Evolutionary conservation across 2,113 vertebrate genomes (phyloP).

Genomic region (Galemys pyrenaicus): DNA sequence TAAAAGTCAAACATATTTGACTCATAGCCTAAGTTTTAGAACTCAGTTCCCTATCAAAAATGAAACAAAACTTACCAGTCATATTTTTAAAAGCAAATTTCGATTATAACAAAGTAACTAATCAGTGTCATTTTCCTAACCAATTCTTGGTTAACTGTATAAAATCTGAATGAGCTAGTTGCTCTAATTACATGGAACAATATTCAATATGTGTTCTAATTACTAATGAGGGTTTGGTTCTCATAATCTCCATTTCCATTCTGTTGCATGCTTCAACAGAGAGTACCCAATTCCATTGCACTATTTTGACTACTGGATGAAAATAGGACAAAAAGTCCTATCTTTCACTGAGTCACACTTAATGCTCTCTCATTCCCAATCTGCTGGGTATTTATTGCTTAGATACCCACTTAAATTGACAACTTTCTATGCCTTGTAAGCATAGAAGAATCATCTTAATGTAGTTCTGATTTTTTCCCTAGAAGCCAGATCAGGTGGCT

Average conservation of each 20-base stretch:
- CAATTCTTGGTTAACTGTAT: conserved; percentile 39
- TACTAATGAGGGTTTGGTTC: conserved; percentile 58
- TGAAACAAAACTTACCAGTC: not conserved
- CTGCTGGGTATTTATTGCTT: conserved; percentile 6
- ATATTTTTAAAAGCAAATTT: conserved; percentile 2
- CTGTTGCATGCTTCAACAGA: not conserved
- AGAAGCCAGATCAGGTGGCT: not conserved
- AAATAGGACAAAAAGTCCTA: not conserved
- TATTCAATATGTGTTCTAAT: conserved; percentile 38
- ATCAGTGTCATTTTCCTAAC: not conserved
- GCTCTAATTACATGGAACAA: conserved; percentile 25
- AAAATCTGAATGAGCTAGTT: conserved; percentile 33
- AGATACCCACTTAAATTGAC: not conserved
- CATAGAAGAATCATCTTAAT: not conserved
- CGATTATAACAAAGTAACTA: not conserved
- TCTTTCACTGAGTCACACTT: not conserved
- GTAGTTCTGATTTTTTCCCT: not conserved
- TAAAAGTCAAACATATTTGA: not conserved
- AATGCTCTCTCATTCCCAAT: not conserved
- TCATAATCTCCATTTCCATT: conserved; percentile 21
- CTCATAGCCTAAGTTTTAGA: not conserved
- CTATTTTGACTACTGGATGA: not conserved
- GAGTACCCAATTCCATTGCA: not conserved
- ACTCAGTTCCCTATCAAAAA: not conserved
- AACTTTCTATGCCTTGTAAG: not conserved